Percentiles rank a stretch among this genome's conserved stretches.
phyloP scores from a whole-genome alignment of 1,140 invertebrate genomes.

The Zaprionus camerounensis region DNA sequence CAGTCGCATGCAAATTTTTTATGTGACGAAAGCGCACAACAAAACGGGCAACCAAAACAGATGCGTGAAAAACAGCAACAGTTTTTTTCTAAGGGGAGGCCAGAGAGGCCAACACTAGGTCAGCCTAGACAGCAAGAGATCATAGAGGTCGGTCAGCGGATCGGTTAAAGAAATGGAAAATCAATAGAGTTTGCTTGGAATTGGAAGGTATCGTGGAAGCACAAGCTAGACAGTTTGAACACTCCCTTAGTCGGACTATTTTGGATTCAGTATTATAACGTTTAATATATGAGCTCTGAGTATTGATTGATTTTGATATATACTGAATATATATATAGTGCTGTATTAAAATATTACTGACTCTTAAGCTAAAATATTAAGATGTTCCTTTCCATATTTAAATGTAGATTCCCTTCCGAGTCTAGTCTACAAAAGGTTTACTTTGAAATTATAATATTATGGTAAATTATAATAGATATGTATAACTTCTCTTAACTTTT shows the following conservation, averaged over 20 bases:
- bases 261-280: no score
- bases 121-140: not conserved
- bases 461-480: no score
- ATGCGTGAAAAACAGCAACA: constrained; percentile 2
- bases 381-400: no score
- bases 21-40: constrained; percentile 52
- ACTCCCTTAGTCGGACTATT: no score
- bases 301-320: no score
- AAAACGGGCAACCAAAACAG: constrained; percentile 25
- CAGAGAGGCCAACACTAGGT: not conserved
- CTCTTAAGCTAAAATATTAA: no score
- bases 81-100: not conserved
- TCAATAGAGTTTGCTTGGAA: not conserved
- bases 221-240: no score
- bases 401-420: no score
- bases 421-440: no score
- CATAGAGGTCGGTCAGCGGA: not conserved
- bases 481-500: no score
- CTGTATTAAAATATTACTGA: not conserved
- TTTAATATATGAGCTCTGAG: no score
- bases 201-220: not conserved
- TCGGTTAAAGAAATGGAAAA: not conserved
- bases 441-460: no score
- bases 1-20: constrained; percentile 57
- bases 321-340: not conserved